Conservation (phyloP, 1,140 invertebrate species). For the Drosophila pseudoobscura region DNA sequence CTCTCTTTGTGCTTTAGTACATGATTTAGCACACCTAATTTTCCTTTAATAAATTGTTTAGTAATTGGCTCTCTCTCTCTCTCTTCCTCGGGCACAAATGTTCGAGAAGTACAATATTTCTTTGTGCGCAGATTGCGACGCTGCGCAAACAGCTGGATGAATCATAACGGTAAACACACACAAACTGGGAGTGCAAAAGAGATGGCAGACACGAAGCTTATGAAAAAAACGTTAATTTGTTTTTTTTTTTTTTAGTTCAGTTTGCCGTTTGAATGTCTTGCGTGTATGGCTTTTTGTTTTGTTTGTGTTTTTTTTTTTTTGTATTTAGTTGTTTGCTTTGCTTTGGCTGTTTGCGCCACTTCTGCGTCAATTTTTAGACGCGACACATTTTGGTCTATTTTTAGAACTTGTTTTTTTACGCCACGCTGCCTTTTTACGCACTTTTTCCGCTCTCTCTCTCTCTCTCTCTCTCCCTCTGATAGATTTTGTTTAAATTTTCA, state of each 20-base stretch:
- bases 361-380: conserved; percentile 58
- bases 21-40: conserved; percentile 50
- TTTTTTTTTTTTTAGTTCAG: conserved; percentile 43
- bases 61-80: conserved; percentile 32
- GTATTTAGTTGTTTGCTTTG: conserved; percentile 50
- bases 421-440: conserved; percentile 54
- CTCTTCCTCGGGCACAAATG: conserved; percentile 3
- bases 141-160: conserved; percentile 75
- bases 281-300: conserved; percentile 35
- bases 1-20: conserved; percentile 26
- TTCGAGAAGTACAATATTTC: conserved; percentile 50
- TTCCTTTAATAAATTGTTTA: conserved; percentile 58
- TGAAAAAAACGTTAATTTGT: conserved; percentile 46
- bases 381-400: conserved; percentile 61
- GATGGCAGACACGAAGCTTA: conserved; percentile 4
- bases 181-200: conserved; percentile 18
- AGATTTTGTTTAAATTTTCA: conserved; percentile 11
- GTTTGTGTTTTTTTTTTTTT: conserved; percentile 38
- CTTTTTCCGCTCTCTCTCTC: conserved; percentile 29
- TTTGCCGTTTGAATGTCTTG: conserved; percentile 26
- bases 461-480: background rate
- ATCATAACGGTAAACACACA: conserved; percentile 66
- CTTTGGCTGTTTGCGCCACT: conserved; percentile 46
- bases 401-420: conserved; percentile 57
- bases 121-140: conserved; percentile 63